A percentile compares a stretch with the other conserved stretches of the same genome.
Conservation (phyloP, 2,888 invertebrate species). For the Tetragnatha montana region DNA sequence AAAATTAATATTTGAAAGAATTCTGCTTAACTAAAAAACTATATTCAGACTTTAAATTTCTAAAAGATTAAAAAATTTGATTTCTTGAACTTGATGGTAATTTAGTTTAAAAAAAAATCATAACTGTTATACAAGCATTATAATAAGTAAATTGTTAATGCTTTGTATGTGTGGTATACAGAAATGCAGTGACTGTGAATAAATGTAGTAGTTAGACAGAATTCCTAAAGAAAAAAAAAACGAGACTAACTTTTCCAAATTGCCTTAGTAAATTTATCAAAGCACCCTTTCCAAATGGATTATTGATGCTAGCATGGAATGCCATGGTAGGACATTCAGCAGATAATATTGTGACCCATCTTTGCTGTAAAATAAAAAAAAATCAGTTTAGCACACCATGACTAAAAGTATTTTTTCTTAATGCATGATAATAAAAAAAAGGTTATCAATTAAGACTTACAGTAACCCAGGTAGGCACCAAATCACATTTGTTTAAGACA, state of each 20-base stretch:
- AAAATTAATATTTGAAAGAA: no score
- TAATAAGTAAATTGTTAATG: neutral
- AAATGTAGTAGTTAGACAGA: neutral
- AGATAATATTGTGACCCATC: constrained; percentile 96
- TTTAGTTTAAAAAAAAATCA: neutral
- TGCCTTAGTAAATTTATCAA: constrained; percentile 96
- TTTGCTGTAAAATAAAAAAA: constrained; percentile 79
- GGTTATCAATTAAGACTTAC: constrained; percentile 74
- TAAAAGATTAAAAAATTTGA: no score
- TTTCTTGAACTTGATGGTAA: neutral
- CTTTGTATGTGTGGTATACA: neutral
- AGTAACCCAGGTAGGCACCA: constrained; percentile 98
- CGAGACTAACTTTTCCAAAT: constrained; percentile 83
- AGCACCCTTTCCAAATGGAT: constrained; percentile 98
- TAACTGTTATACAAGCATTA: neutral
- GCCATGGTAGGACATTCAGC: constrained; percentile 97
- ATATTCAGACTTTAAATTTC: no score
- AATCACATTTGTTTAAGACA: constrained; percentile 91
- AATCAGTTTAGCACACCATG: neutral
- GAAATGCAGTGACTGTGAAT: constrained; percentile 44
- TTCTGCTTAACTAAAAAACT: no score
- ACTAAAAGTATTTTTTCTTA: neutral
- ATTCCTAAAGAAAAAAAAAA: neutral
- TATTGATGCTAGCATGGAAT: constrained; percentile 98
- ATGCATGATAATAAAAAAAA: neutral